Evolutionary conservation across 2,888 invertebrate genomes (phyloP).

Genomic region (Heliothis peltigera): DNA sequence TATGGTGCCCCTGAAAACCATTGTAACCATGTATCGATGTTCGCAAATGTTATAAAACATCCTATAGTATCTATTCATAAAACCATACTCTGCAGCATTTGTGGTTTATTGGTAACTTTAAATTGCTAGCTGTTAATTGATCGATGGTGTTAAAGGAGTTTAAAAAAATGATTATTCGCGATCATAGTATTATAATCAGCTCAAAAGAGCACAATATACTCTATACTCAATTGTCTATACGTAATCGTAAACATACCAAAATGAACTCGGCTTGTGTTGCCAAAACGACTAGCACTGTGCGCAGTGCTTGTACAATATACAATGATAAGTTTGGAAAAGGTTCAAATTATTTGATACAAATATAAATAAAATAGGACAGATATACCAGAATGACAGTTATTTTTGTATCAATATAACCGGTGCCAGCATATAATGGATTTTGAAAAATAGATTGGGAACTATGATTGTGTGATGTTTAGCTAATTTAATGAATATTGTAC

Average conservation of each 20-base stretch:
- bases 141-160: conserved; percentile 1
- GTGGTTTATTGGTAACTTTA: not conserved
- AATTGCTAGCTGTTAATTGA: conserved; percentile 7
- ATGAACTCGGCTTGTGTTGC: conserved; percentile 21
- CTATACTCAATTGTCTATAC: conserved; percentile 32
- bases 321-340: conserved; percentile 8
- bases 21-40: conserved; percentile 11
- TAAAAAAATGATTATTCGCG: not conserved
- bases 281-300: conserved; percentile 25
- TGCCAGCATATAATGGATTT: conserved; percentile 47
- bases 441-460: conserved; percentile 33
- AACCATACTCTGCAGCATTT: conserved; percentile 14
- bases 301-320: conserved; percentile 13
- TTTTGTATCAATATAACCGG: conserved; percentile 50
- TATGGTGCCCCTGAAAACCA: conserved; percentile 8
- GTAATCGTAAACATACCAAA: conserved; percentile 22
- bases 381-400: conserved; percentile 38
- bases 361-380: conserved; percentile 22
- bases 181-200: conserved; percentile 7
- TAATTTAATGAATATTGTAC: conserved; percentile 72
- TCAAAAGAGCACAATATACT: conserved; percentile 16
- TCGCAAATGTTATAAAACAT: conserved; percentile 29
- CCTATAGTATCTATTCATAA: conserved; percentile 12
- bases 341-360: conserved; percentile 36
- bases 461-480: conserved; percentile 45